Conservation (phyloP, 2,113 vertebrate species). For the Otolemur garnettii region DNA sequence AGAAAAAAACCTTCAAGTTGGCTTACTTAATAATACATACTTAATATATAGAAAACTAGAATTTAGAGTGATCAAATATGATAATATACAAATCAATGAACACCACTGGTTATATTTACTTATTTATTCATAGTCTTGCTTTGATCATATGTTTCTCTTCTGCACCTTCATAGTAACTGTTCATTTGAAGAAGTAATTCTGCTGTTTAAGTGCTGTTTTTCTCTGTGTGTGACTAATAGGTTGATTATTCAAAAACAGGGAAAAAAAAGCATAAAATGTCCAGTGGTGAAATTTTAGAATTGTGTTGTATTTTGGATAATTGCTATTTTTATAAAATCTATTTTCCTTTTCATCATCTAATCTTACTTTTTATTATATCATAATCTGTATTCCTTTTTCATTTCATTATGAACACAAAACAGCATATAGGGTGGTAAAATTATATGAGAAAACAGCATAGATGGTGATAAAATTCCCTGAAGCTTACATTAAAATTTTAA, state of each 20-base stretch:
- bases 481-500: background rate
- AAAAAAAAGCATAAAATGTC: background rate
- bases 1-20: background rate
- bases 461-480: background rate
- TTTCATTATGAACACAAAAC: background rate
- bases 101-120: background rate
- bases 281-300: background rate
- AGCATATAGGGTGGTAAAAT: background rate
- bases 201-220: background rate
- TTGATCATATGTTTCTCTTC: background rate
- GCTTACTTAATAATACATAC: background rate
- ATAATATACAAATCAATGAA: background rate
- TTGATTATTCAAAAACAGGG: background rate
- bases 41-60: background rate
- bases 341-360: background rate
- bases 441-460: background rate
- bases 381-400: background rate
- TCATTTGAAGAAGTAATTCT: background rate
- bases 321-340: background rate
- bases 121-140: background rate
- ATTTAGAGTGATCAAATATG: background rate
- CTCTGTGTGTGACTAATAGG: background rate
- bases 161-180: background rate
- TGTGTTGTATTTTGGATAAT: background rate
- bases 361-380: background rate